Conservation (phyloP, 2,888 invertebrate species). For the Aphelenchoides bicaudatus region DNA sequence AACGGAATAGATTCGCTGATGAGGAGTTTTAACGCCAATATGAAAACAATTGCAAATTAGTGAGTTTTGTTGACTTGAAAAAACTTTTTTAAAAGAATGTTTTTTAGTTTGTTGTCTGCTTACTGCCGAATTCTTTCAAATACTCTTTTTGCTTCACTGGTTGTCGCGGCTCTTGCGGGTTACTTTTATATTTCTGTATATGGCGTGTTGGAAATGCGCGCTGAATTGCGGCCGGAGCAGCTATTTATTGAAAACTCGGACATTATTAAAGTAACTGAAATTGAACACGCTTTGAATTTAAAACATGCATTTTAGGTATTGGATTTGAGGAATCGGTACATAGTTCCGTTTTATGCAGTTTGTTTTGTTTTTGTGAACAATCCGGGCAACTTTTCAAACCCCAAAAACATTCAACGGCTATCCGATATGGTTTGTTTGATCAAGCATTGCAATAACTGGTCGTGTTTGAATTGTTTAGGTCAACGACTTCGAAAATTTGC, state of each 20-base stretch:
- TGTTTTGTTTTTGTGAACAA: conserved; percentile 53
- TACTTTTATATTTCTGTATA: conserved; percentile 51
- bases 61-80: background rate
- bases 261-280: conserved; percentile 48
- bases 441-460: background rate
- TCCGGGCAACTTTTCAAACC: conserved; percentile 52
- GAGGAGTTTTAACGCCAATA: too few species aligned
- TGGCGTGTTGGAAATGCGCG: conserved; percentile 48
- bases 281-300: background rate
- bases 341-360: conserved; percentile 53
- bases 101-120: conserved; percentile 27
- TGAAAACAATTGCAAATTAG: too few species aligned
- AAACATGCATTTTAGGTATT: conserved; percentile 39
- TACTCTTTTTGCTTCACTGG: conserved; percentile 36
- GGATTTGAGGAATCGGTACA: conserved; percentile 47
- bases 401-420: conserved; percentile 26
- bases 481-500: conserved; percentile 46
- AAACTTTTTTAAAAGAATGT: background rate
- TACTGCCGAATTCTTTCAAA: conserved; percentile 48
- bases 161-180: conserved; percentile 44
- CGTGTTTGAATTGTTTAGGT: conserved; percentile 28
- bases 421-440: conserved; percentile 24
- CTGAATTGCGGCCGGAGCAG: conserved; percentile 52
- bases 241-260: conserved; percentile 50
- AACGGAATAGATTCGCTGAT: background rate